phyloP scores from a whole-genome alignment of 2,888 invertebrate genomes.

The Drosophila flavopinicola region DNA sequence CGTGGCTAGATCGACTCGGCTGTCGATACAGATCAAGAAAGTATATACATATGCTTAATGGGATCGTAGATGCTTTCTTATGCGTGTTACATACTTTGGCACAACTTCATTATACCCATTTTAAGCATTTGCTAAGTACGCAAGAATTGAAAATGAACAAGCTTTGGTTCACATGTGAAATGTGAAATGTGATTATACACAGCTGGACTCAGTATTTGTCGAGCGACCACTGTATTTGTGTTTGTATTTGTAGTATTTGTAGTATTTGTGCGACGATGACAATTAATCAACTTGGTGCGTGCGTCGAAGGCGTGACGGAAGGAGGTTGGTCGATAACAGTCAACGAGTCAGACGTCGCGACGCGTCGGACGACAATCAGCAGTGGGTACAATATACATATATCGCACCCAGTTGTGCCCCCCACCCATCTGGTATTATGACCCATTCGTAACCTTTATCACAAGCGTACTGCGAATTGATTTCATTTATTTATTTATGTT shows the following conservation, averaged over 20 bases:
- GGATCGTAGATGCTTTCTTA: too few relatives aligned
- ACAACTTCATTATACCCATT: too few relatives aligned
- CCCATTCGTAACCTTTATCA: conserved; percentile 23
- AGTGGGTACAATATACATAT: neutral
- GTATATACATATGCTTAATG: too few relatives aligned
- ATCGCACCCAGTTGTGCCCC: neutral
- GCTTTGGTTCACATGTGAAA: too few relatives aligned
- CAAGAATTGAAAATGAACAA: too few relatives aligned
- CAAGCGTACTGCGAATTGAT: conserved; percentile 45
- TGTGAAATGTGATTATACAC: too few relatives aligned
- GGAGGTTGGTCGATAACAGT: conserved; percentile 51
- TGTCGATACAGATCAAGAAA: too few relatives aligned
- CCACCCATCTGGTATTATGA: conserved; percentile 1
- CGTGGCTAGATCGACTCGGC: too few relatives aligned
- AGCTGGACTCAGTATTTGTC: too few relatives aligned
- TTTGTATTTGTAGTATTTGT: conserved; percentile 16
- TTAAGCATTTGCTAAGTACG: too few relatives aligned
- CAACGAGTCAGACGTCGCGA: conserved; percentile 21
- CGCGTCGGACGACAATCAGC: conserved; percentile 26
- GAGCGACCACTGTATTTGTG: conserved; percentile 2
- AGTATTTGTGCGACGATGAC: conserved; percentile 38
- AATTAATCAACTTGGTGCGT: conserved; percentile 72
- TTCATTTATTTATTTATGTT: conserved; percentile 68
- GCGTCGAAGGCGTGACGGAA: conserved; percentile 37
- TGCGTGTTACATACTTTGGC: too few relatives aligned